A percentile compares a stretch with the other conserved stretches of the same genome.
phyloP scores from a whole-genome alignment of 2,113 vertebrate genomes.

The Tragulus kanchil region DNA sequence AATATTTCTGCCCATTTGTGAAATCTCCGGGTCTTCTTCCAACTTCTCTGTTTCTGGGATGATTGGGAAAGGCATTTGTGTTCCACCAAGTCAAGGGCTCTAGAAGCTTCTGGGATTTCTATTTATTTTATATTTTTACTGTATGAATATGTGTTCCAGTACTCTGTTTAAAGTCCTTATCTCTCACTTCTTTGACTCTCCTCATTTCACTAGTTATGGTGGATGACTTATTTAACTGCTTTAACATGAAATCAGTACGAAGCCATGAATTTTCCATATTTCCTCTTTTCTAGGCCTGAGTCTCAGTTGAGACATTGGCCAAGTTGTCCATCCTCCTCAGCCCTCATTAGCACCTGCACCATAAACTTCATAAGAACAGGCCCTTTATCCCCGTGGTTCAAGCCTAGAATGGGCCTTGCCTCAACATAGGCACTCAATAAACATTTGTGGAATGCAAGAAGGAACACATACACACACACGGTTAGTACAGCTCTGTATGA shows the following conservation, averaged over 20 bases:
- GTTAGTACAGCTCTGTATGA: neutral
- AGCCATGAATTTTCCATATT: conserved; percentile 26
- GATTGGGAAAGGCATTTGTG: neutral
- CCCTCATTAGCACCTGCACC: neutral
- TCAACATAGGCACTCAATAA: neutral
- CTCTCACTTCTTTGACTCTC: neutral
- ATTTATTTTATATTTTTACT: neutral
- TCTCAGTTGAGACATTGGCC: neutral
- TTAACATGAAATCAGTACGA: conserved; percentile 18
- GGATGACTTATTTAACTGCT: conserved; percentile 47
- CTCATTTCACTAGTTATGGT: neutral
- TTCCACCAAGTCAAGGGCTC: neutral
- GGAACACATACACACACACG: neutral
- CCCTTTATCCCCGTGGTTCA: neutral
- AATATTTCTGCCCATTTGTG: neutral
- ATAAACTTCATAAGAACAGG: neutral
- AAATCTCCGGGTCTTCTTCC: neutral
- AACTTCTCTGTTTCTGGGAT: neutral
- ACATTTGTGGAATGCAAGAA: neutral
- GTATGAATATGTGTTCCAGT: neutral
- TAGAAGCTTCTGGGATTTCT: neutral
- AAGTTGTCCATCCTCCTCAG: neutral
- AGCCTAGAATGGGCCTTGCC: neutral
- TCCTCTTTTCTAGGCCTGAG: conserved; percentile 2
- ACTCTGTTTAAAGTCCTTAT: neutral